phyloP scores from a whole-genome alignment of 2,797 vertebrate species.

The Steatocranus sp. region DNA sequence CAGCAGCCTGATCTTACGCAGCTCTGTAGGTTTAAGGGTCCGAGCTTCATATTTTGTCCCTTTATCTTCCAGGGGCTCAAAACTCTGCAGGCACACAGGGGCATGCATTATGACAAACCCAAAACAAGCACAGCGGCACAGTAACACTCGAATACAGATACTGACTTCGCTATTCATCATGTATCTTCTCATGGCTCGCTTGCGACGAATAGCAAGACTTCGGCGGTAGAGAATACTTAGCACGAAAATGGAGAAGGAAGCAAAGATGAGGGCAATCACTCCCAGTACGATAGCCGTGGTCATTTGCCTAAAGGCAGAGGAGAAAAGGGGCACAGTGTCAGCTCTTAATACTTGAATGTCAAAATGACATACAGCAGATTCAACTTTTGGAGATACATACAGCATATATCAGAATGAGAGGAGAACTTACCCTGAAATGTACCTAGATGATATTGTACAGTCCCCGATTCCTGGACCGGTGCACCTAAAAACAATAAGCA shows the following conservation, averaged over 20 bases:
- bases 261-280: conserved; percentile 73
- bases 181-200: conserved; percentile 92
- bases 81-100: conserved; percentile 69
- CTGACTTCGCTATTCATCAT: conserved; percentile 84
- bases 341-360: background rate
- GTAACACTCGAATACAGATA: background rate
- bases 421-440: conserved; percentile 36
- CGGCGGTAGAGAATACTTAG: conserved; percentile 85
- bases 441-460: conserved; percentile 16
- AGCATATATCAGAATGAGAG: background rate
- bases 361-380: background rate
- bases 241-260: conserved; percentile 73
- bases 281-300: conserved; percentile 77
- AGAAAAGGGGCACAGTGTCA: background rate
- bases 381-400: no score
- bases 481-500: conserved; percentile 50
- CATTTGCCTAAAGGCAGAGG: conserved; percentile 58
- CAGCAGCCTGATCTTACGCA: conserved; percentile 86
- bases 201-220: conserved; percentile 86
- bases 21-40: conserved; percentile 85
- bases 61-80: conserved; percentile 91
- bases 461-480: conserved; percentile 41
- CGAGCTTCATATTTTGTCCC: conserved; percentile 84
- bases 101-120: background rate
- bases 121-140: background rate